phyloP scores from a whole-genome alignment of 2,797 vertebrate genomes.

The Brachyalestes nurse region DNA sequence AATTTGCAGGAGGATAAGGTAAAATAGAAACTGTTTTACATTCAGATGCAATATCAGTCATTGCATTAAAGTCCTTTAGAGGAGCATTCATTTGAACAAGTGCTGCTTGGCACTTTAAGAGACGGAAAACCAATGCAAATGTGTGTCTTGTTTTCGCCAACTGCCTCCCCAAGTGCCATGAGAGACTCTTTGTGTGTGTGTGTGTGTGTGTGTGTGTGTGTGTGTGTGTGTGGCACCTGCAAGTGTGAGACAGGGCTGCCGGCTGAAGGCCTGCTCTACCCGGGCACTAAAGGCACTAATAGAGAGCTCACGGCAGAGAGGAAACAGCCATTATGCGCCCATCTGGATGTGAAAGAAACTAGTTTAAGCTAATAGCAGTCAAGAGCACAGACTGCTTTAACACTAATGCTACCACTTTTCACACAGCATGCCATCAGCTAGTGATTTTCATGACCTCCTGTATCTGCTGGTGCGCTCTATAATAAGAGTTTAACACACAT shows the following conservation, averaged over 20 bases:
- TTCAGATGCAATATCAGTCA: background rate
- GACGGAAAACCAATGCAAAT: slow-evolving; percentile 54
- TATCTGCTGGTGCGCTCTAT: background rate
- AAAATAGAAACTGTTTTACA: background rate
- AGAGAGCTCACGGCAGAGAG: slow-evolving; percentile 47
- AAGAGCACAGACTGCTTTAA: slow-evolving; percentile 38
- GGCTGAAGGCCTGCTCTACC: slow-evolving; percentile 35
- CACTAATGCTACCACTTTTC: slow-evolving; percentile 39
- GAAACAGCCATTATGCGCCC: slow-evolving; percentile 56
- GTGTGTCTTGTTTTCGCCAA: slow-evolving; percentile 44
- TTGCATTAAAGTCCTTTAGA: background rate
- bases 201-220: no score
- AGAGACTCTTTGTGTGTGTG: slow-evolving; percentile 49
- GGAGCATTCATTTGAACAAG: slow-evolving; percentile 5
- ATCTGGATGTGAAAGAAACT: slow-evolving; percentile 54
- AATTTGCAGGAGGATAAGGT: background rate
- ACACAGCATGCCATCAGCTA: slow-evolving; percentile 37
- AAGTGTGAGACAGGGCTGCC: slow-evolving; percentile 41
- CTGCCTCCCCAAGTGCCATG: slow-evolving; percentile 34
- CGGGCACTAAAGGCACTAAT: slow-evolving; percentile 44
- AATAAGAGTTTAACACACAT: slow-evolving; percentile 8
- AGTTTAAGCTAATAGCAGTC: slow-evolving; percentile 56
- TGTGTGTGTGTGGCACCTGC: slow-evolving; percentile 50
- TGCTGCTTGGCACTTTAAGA: slow-evolving; percentile 34
- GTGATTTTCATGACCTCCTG: slow-evolving; percentile 27